Base-by-base conservation (phyloP, 2,797 vertebrate genomes). In the Sebastes glaucus region DNA sequence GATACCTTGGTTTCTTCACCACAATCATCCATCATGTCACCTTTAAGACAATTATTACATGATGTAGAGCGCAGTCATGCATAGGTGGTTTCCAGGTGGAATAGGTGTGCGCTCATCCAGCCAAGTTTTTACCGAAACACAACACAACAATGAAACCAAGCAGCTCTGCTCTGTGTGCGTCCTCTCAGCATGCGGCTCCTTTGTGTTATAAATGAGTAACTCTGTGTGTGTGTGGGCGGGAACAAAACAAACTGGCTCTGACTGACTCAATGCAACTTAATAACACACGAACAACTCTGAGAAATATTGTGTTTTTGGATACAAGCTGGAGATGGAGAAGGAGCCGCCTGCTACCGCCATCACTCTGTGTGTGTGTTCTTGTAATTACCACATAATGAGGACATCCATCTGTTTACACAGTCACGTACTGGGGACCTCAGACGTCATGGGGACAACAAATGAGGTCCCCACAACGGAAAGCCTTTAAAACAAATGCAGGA, bases 181-280 rank as follows among this genome's bases (percentile, higher is more conserved):
- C 78, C 78, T 76, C 60, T 28, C 81, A 46, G 81, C 78, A 5
- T 38, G 85, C 46, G 42, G 71, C 35, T 65, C 49, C 89, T 91
- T 35, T 35, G 33, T 91, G 85, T 90, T 85, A 60, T 74, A 38
- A 87, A 74, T 87, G 82, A 89, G 91, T 87, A 80, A 89, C 86
- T 33, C 32, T 2, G 10, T 33, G 32, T 33, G 82, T 35, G 33
- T 35, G 33, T 74, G 84, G 88, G 87, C 78, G 88, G 81, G 16
- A 11, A 5, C 71, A 3, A 42, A 11, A 5, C 71, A 3, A 42
- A 7, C 65, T 25, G 80, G 42, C 25, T 35, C 49, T 1, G 22
- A 57, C 32, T 1, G 20, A 42, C 32, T 74, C 62, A 69, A 18
- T 49, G 30, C 53, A 60, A 67, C 30, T 83, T 74, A 78, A 76